Conservation (phyloP, 2,797 vertebrate genomes). For the Sebastes dallii region DNA sequence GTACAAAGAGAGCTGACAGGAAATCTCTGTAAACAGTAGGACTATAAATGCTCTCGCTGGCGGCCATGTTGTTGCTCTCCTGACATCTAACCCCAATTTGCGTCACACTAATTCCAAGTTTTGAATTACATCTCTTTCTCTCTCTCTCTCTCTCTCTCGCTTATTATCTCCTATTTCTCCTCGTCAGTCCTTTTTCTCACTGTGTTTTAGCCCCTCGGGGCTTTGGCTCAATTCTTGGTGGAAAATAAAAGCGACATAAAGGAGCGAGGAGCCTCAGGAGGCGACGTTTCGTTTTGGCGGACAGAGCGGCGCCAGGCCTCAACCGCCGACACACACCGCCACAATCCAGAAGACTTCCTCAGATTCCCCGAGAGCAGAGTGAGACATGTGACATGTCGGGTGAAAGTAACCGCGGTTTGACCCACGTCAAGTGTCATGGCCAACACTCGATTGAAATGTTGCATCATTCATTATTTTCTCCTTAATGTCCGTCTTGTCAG, state of each 20-base stretch:
- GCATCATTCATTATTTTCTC: neutral
- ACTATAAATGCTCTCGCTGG: conserved; percentile 25
- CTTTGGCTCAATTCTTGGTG: conserved; percentile 20
- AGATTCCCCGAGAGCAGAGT: conserved; percentile 6
- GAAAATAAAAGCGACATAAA: conserved; percentile 45
- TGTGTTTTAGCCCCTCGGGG: conserved; percentile 14
- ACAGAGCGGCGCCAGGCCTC: conserved; percentile 62
- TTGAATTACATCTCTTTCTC: conserved; percentile 56
- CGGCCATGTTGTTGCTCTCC: conserved; percentile 36
- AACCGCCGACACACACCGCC: neutral
- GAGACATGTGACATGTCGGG: conserved; percentile 28
- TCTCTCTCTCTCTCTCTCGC: neutral
- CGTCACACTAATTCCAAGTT: conserved; percentile 69
- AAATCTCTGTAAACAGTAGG: conserved; percentile 13
- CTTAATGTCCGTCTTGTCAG: neutral
- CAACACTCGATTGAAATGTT: neutral
- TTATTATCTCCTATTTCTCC: conserved; percentile 32
- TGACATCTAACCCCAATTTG: conserved; percentile 74
- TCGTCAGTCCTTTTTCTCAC: neutral
- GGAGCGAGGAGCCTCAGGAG: conserved; percentile 36
- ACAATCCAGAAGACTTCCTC: conserved; percentile 10
- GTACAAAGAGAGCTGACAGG: neutral
- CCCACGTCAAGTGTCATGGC: neutral
- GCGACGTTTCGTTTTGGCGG: conserved; percentile 28
- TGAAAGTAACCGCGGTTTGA: conserved; percentile 13